phyloP scores from a whole-genome alignment of 2,888 invertebrate genomes.

The Dolichomitus sp. region DNA sequence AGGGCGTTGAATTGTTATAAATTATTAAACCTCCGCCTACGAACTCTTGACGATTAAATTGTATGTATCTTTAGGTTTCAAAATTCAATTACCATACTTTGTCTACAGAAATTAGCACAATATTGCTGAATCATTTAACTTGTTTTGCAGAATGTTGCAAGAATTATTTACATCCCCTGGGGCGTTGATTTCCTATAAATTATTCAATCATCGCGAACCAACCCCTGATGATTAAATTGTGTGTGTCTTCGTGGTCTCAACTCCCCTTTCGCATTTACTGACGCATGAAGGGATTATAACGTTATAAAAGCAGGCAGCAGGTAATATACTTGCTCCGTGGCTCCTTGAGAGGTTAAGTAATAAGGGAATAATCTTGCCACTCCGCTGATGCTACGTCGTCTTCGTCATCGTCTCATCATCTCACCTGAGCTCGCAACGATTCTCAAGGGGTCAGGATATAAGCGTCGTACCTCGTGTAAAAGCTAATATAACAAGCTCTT shows the following conservation, averaged over 20 bases:
- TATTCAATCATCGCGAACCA: not conserved
- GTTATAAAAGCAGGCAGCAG: not conserved
- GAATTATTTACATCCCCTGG: not conserved
- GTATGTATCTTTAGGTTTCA: not conserved
- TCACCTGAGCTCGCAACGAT: slow-evolving; percentile 41
- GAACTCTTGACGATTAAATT: no score
- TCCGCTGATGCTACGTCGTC: slow-evolving; percentile 54
- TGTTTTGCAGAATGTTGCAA: not conserved
- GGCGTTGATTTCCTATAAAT: not conserved
- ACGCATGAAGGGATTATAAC: not conserved
- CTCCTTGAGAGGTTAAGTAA: slow-evolving; percentile 72
- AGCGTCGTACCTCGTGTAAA: slow-evolving; percentile 8
- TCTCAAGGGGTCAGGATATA: slow-evolving; percentile 1
- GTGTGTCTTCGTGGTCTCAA: not conserved
- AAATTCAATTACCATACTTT: not conserved
- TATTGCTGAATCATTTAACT: not conserved
- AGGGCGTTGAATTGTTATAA: no score
- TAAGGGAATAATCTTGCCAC: slow-evolving; percentile 73
- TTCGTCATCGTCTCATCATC: slow-evolving; percentile 57
- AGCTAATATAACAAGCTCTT: not conserved
- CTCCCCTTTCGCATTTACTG: not conserved
- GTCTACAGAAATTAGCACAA: not conserved
- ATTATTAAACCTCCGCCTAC: no score
- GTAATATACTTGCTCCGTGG: slow-evolving; percentile 38
- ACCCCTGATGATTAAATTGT: not conserved